Conservation (phyloP, 1,140 invertebrate genomes). For the Eriosoma lanigerum region DNA sequence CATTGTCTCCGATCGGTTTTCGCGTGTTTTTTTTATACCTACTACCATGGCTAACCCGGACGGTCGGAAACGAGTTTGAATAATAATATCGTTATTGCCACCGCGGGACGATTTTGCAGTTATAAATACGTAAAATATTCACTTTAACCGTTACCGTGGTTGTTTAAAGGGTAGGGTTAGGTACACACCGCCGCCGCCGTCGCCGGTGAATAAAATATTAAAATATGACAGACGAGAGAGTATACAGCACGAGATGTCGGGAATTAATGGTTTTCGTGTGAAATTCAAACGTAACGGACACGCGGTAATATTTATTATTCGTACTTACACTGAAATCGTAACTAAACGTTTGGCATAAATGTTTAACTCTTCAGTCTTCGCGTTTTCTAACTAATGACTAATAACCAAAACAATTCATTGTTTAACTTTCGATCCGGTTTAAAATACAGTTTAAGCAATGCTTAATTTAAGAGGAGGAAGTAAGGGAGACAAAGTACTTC, state of each 20-base stretch:
- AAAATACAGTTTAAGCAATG: too few relatives aligned
- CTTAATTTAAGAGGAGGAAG: too few relatives aligned
- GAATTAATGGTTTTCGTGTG: slow-evolving; percentile 18
- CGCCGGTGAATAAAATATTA: slow-evolving; percentile 38
- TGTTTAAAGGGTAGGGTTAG: too few relatives aligned
- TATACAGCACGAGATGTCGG: neutral
- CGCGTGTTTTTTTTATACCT: slow-evolving; percentile 29
- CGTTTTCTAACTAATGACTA: too few relatives aligned
- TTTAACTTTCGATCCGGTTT: too few relatives aligned
- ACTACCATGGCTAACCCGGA: neutral
- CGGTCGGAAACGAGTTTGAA: slow-evolving; percentile 11
- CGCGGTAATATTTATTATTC: neutral
- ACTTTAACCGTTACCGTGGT: slow-evolving; percentile 34
- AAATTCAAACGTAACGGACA: neutral
- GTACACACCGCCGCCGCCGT: neutral
- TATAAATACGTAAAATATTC: slow-evolving; percentile 52
- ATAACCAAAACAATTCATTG: too few relatives aligned
- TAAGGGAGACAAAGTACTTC: too few relatives aligned
- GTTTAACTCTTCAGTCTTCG: too few relatives aligned
- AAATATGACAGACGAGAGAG: slow-evolving; percentile 22
- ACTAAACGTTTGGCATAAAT: too few relatives aligned
- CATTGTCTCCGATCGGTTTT: slow-evolving; percentile 47
- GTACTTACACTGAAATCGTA: neutral
- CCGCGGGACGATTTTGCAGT: slow-evolving; percentile 45
- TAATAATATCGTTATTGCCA: slow-evolving; percentile 51